Evolutionary conservation across 2,888 invertebrate genomes (phyloP), one percentile per base, ranked within the genome.

Genomic region (Zelleria hepariella): DNA sequence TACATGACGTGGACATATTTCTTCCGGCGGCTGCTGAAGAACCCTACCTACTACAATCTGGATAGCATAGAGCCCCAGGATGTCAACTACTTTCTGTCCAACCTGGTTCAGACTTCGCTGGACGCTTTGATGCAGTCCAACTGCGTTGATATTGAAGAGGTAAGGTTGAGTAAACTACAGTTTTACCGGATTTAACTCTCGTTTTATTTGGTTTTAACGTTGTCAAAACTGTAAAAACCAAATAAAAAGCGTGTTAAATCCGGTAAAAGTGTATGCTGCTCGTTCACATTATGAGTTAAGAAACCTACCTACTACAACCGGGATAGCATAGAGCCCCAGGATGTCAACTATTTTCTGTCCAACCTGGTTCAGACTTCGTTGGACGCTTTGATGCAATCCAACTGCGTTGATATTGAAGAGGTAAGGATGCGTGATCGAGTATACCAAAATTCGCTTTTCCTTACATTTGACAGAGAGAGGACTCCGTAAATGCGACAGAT

Each of bases 1-100:
- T 99, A 99, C 86, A 90, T 99, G 65, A 98, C 99, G 0, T 99
- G 98, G 95, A 99, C 99, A 0, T 99, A 98, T 75, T 98, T 99
- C 89, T 99, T 98, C 89, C 90, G 98, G 58, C 91, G 98, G 20
- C 86, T 99, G 5, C 81, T 98, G 59, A 94, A 95, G 73, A 99
- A 99, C 91, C 99, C 99, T 0, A 91, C 94, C 0, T 98, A 96
- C 77, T 98, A 98, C 75, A 93, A 94, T 62, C 80, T 98, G 62
- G 93, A 94, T 53, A 92, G 92, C 27, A 73, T 93, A 15, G 94
- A 95, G 61, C 91, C 93, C 0, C 86, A 90, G 52, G 90, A 91
- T 60, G 85, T 96, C 1, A 95, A 95, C 75, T 79, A 86, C 21
- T 98, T 93, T 78, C 88, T 99, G 57, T 96, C 96, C 0, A 89